Conservation (phyloP, 2,888 invertebrate genomes). For the Leptogaster cylindrica region DNA sequence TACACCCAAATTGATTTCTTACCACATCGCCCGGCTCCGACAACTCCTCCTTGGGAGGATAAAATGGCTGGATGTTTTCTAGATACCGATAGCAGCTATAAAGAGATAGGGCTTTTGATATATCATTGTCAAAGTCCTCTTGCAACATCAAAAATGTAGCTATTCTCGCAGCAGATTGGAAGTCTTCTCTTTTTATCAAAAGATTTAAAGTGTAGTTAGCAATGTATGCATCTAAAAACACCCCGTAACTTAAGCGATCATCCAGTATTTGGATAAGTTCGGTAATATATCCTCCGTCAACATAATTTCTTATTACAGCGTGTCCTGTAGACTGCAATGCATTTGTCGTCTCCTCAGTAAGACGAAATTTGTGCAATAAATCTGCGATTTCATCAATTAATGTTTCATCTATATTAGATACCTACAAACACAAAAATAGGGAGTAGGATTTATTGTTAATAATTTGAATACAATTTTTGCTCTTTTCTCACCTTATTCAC, state of each 20-base stretch:
- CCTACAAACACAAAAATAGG: neutral
- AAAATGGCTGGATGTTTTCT: conserved; percentile 54
- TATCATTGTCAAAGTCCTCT: conserved; percentile 79
- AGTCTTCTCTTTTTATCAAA: conserved; percentile 74
- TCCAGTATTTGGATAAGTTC: conserved; percentile 76
- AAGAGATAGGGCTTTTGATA: conserved; percentile 72
- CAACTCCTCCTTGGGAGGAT: conserved; percentile 45
- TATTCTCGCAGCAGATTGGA: conserved; percentile 74
- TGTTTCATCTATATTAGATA: conserved; percentile 56
- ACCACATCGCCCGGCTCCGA: conserved; percentile 58
- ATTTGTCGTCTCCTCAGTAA: conserved; percentile 73
- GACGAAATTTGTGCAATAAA: conserved; percentile 73
- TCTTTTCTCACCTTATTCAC: conserved; percentile 67
- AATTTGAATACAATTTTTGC: neutral
- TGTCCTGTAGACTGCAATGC: conserved; percentile 82
- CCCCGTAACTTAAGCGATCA: conserved; percentile 84
- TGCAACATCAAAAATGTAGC: conserved; percentile 85
- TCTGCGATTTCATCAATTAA: conserved; percentile 77
- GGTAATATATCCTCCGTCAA: conserved; percentile 60
- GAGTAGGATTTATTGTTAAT: neutral
- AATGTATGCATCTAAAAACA: conserved; percentile 84
- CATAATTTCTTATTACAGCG: conserved; percentile 73
- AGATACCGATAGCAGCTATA: conserved; percentile 79
- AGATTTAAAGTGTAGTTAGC: conserved; percentile 82
- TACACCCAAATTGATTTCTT: conserved; percentile 9